A percentile compares a stretch with the other conserved stretches of the same genome.
Conservation (phyloP, 2,888 invertebrate genomes). For the Cenopis cana region DNA sequence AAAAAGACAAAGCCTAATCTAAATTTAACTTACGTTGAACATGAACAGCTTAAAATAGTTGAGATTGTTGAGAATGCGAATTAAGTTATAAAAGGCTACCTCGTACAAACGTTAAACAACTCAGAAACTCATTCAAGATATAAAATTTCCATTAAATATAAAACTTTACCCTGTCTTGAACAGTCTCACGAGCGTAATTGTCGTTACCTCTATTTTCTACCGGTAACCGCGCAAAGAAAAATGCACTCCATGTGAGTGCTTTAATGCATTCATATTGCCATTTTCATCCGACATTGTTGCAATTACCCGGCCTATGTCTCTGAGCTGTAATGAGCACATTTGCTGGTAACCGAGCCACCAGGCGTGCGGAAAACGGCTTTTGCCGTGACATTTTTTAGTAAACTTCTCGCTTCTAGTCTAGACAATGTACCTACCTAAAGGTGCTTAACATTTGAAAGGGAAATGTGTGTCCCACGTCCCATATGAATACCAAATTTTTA, state of each 20-base stretch:
- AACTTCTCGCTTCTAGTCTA: neutral
- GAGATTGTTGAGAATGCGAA: no score
- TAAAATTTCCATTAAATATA: slow-evolving; percentile 17
- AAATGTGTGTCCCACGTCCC: no score
- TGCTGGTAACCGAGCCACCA: slow-evolving; percentile 26
- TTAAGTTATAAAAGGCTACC: no score
- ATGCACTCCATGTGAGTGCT: slow-evolving; percentile 2
- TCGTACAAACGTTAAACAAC: neutral
- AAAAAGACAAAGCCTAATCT: no score
- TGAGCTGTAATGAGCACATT: slow-evolving; percentile 35
- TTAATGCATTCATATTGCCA: neutral
- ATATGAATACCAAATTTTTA: no score
- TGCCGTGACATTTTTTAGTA: slow-evolving; percentile 2
- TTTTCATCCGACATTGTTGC: slow-evolving; percentile 17
- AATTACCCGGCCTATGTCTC: slow-evolving; percentile 34
- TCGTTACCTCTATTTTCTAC: neutral
- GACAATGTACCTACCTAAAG: neutral
- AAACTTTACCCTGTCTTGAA: slow-evolving; percentile 13
- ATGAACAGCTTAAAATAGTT: no score
- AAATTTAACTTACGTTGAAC: no score
- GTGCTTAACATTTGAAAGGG: no score
- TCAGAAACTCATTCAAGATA: neutral
- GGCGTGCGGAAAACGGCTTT: slow-evolving; percentile 13
- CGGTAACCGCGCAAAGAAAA: slow-evolving; percentile 1
- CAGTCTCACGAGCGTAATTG: slow-evolving; percentile 8